Conservation (phyloP, 2,113 vertebrate species). For the Lamprologus lemairii region DNA sequence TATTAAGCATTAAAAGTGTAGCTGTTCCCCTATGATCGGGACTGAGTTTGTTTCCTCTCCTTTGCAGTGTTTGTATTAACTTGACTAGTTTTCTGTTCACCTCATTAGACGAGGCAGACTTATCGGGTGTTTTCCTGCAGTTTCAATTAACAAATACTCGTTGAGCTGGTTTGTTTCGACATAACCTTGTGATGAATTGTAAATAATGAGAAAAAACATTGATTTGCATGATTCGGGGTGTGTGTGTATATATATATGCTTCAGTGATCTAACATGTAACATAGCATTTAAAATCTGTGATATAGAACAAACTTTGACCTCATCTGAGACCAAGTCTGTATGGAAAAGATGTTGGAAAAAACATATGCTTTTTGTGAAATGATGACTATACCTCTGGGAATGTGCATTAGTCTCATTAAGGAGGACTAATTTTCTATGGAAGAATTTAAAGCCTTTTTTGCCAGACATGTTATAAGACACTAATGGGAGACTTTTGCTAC, state of each 20-base stretch:
- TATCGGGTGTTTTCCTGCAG: background rate
- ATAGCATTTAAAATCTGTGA: background rate
- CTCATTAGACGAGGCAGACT: background rate
- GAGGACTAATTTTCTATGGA: background rate
- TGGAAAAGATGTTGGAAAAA: background rate
- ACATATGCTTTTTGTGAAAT: background rate
- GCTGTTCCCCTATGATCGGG: rapidly evolving
- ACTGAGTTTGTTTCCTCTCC: background rate
- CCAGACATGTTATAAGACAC: background rate
- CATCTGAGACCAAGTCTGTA: background rate
- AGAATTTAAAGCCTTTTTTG: background rate
- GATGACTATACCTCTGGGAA: background rate
- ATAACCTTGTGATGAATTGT: background rate
- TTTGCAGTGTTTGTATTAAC: background rate
- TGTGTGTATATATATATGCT: rapidly evolving
- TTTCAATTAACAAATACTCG: background rate
- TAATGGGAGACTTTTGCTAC: slow-evolving; percentile 6
- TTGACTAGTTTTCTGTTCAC: background rate
- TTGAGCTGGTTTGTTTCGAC: rapidly evolving
- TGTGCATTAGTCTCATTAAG: background rate
- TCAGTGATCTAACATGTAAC: background rate
- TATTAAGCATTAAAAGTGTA: background rate
- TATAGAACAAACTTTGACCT: background rate
- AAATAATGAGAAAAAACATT: background rate
- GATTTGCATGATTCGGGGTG: background rate